Conservation (phyloP, 2,797 vertebrate genomes). For the Ptychobarbus kaznakovi region DNA sequence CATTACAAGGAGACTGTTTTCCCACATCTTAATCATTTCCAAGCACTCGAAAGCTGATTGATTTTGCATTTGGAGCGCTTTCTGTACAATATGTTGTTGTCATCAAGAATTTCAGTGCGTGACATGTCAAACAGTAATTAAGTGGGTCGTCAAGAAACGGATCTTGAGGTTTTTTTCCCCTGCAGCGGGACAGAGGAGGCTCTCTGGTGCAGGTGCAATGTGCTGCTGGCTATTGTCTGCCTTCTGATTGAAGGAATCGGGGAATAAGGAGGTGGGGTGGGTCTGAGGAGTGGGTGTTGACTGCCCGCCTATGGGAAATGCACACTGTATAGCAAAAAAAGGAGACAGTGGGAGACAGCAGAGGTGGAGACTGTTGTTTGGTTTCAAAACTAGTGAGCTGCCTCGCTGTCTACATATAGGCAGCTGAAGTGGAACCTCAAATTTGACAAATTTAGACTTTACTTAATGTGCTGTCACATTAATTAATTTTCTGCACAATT, state of each 20-base stretch:
- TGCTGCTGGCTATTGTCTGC: conserved; percentile 58
- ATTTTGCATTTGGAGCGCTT: conserved; percentile 32
- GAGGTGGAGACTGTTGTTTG: conserved; percentile 18
- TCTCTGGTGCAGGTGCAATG: conserved; percentile 51
- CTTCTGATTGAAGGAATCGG: conserved; percentile 41
- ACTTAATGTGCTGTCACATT: background rate
- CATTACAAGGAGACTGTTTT: background rate
- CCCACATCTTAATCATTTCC: background rate
- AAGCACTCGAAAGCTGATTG: conserved; percentile 34
- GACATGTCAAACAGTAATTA: conserved; percentile 54
- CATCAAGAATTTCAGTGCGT: conserved; percentile 39
- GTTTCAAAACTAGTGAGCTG: background rate
- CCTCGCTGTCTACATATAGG: background rate
- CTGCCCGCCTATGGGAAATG: conserved; percentile 53
- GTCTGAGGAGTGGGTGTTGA: background rate
- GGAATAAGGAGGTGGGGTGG: conserved; percentile 29
- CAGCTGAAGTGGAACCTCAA: background rate
- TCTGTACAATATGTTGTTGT: conserved; percentile 39
- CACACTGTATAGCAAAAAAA: conserved; percentile 47
- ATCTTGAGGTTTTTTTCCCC: conserved; percentile 49
- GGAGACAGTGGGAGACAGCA: conserved; percentile 9
- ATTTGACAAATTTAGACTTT: background rate
- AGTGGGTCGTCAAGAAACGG: conserved; percentile 52
- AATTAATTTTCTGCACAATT: background rate
- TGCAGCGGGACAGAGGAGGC: conserved; percentile 56